Conservation (phyloP, 1,140 invertebrate genomes). For the Anoplolepis gracilipes region DNA sequence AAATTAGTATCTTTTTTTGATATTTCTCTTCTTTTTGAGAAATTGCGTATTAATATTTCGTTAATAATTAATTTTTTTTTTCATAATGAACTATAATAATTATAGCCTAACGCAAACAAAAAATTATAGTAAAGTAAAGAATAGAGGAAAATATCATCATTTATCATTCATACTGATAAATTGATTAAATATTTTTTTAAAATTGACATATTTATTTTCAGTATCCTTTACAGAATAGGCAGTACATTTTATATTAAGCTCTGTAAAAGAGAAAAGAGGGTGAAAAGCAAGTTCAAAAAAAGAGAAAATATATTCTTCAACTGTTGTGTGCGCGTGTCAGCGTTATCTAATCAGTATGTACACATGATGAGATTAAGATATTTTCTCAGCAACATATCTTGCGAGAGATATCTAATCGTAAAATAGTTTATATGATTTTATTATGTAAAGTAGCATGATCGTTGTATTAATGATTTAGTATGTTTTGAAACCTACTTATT, state of each 20-base stretch:
- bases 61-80: background rate
- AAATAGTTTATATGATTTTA: conserved; percentile 4
- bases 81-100: too few species aligned
- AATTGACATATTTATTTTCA: background rate
- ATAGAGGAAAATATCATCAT: background rate
- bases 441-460: conserved; percentile 30
- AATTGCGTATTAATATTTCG: background rate
- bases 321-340: background rate
- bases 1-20: background rate
- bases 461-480: background rate
- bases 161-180: background rate
- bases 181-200: background rate
- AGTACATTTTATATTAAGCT: background rate
- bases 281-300: background rate
- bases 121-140: background rate
- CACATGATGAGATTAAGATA: conserved; percentile 28
- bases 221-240: too few species aligned
- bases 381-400: conserved; percentile 9
- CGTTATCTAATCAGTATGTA: conserved; percentile 6
- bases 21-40: background rate
- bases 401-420: conserved; percentile 36
- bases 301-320: conserved; percentile 20
- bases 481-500: background rate
- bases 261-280: background rate
- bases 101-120: background rate